Evolutionary conservation across 2,113 vertebrate species (phyloP), one percentile per base, ranked within the genome.

Genomic region (Vulpes ferrilata): DNA sequence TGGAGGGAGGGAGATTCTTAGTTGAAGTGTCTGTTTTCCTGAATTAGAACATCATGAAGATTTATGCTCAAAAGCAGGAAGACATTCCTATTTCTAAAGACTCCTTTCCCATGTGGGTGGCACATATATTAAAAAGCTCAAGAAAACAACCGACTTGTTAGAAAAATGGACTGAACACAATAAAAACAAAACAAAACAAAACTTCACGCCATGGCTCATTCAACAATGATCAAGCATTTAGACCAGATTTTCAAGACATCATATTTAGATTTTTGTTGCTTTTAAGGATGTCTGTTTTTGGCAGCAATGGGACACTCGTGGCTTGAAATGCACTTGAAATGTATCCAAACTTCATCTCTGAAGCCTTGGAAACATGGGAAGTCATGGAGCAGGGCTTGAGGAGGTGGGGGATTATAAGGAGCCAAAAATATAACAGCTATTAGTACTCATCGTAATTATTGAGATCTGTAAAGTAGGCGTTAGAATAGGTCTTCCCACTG

Each of bases 401-500:
- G 97, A 88, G 96, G 51, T 80, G 94, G 96, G 98, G 88, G 78
- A 32, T 98, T 98, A 97, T 93, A 97, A 96, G 91, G 97, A 98
- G 95, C 97, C 96, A 96, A 96, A 97, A 97, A 95, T 82, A 88
- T 11, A 93, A 93, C 96, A 96, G 69, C 88, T 78, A 53, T 99
- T 99, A 99, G 99, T 99, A 99, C 96, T 99, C 99, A 93, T 99
- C 99, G 20, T 99, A 99, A 98, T 99, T 99, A 98, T 99, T 99
- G 99, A 99, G 99, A 98, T 99, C 99, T 94, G 99, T 99, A 98
- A 99, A 99, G 99, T 99, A 99, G 98, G 99, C 98, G 6, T 99
- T 99, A 98, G 99, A 99, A 95, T 99, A 99, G 94, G 99, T 99
- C 99, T 99, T 99, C 98, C 99, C 99, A 69, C 99, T 99, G 88